phyloP scores from a whole-genome alignment of 2,113 vertebrate species.

The Caloenas nicobarica region DNA sequence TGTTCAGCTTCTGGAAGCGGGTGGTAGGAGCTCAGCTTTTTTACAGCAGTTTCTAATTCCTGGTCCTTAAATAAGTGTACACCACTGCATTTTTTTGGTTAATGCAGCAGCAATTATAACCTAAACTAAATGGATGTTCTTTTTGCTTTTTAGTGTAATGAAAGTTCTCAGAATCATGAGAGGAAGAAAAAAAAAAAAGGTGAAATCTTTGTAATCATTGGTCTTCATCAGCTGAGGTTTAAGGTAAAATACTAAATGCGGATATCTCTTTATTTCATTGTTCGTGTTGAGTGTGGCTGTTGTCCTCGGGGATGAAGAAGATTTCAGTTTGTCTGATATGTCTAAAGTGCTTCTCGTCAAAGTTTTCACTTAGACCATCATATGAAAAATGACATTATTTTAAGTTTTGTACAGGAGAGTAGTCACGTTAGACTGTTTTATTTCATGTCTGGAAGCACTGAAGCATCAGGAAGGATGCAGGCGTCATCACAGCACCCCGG shows the following conservation, averaged over 20 bases:
- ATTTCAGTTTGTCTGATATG: neutral
- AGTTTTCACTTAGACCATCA: neutral
- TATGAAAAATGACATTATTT: neutral
- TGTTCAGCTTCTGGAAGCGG: neutral
- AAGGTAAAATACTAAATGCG: neutral
- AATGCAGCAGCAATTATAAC: neutral
- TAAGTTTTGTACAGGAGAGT: neutral
- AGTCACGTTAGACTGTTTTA: neutral
- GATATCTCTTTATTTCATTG: neutral
- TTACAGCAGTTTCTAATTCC: neutral
- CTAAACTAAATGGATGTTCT: neutral
- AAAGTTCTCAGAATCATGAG: neutral
- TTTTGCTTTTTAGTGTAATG: neutral
- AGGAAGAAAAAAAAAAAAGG: neutral
- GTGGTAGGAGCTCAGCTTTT: neutral
- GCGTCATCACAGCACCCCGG: neutral
- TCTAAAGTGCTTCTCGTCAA: neutral
- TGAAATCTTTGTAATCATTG: neutral
- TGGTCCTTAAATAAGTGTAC: neutral
- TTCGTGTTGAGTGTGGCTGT: neutral
- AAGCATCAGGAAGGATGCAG: neutral
- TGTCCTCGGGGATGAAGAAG: neutral
- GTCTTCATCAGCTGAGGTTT: neutral
- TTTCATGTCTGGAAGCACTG: neutral
- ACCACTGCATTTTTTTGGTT: neutral